Conservation (phyloP, 2,797 vertebrate genomes). For the Gambelia wislizenii region DNA sequence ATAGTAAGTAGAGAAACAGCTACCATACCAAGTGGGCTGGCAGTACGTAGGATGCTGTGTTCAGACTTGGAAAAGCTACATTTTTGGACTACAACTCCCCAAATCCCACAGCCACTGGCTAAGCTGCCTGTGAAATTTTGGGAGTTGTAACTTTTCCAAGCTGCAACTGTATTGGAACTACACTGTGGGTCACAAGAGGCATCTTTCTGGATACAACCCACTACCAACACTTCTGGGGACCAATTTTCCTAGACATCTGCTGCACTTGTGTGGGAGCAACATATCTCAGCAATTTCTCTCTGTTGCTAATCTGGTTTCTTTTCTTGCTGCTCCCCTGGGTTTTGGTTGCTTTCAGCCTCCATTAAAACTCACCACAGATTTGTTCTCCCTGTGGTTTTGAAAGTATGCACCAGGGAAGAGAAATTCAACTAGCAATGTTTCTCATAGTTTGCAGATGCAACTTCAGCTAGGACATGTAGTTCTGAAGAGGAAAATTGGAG, state of each 20-base stretch:
- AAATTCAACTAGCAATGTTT: neutral
- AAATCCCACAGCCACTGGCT: no score
- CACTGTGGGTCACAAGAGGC: neutral
- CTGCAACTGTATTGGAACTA: neutral
- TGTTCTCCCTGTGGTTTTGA: neutral
- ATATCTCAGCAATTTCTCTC: neutral
- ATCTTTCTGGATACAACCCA: neutral
- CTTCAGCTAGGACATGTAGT: neutral
- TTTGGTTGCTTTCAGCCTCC: neutral
- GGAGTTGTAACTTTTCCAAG: no score
- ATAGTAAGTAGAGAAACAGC: neutral
- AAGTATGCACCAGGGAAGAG: neutral
- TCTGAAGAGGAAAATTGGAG: neutral
- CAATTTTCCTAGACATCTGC: neutral
- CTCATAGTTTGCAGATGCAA: neutral
- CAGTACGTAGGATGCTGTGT: neutral
- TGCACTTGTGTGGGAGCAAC: neutral
- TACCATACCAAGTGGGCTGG: neutral
- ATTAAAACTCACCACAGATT: neutral
- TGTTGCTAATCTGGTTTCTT: neutral
- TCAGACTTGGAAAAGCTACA: no score
- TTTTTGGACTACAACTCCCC: no score
- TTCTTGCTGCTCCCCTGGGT: neutral
- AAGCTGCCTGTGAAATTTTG: no score
- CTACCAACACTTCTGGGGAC: neutral